Base-by-base conservation (phyloP, 1,140 invertebrate species). In the Cydia strobilella region DNA sequence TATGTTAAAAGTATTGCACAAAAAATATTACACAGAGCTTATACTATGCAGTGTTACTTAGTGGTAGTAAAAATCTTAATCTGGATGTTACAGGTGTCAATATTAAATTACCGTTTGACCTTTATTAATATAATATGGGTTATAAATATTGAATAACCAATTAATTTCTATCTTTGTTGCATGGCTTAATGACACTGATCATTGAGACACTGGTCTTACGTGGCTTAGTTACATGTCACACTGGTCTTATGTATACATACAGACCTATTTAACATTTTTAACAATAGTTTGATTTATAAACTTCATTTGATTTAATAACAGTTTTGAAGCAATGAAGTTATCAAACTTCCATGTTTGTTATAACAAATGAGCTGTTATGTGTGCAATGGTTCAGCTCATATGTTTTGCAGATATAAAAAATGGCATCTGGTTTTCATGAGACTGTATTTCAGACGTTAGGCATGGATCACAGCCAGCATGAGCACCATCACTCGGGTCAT, bases 181-280 rank as follows among this genome's bases (percentile, higher is more conserved):
- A 71, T 75, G 74, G 45, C 39, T n/a, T n/a, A n/a, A n/a, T n/a
- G n/a, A n/a, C n/a, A n/a, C n/a, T n/a, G n/a, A n/a, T n/a, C n/a
- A n/a, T n/a, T n/a, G n/a, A n/a, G n/a, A n/a, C n/a, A n/a, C n/a
- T n/a, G n/a, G n/a, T n/a, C n/a, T n/a, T n/a, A n/a, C n/a, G n/a
- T n/a, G n/a, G n/a, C n/a, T 65, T 39, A 48, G 35, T 39, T 45
- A 27, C 63, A 59, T 76, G 80, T 72, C 74, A 82, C 69, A 42
- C 10, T 15, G n/a, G n/a, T n/a, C n/a, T n/a, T n/a, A n/a, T n/a
- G n/a, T n/a, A n/a, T n/a, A n/a, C 15, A 51, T 51, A n/a, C n/a
- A n/a, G 48, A n/a, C 15, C 45, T 15, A 51, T n/a, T 51, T 2
- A n/a, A 51, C 18, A 4, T 18, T 51, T 51, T 51, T n/a, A 51